phyloP scores from a whole-genome alignment of 2,888 invertebrate species.

The Macrosiphum euphorbiae region DNA sequence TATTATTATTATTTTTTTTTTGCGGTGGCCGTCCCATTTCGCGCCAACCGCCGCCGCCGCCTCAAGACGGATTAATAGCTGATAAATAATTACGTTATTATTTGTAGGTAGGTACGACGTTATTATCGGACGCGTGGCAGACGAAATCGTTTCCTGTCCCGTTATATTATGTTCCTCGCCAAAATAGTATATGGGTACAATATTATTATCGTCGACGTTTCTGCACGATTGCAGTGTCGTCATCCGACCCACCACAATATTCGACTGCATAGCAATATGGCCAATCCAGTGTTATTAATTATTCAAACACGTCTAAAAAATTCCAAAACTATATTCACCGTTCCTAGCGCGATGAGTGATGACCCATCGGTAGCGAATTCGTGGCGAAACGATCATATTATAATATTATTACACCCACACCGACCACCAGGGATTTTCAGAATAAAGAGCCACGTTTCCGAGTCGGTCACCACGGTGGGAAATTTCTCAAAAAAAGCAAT shows the following conservation, averaged over 20 bases:
- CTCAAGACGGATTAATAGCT: slow-evolving; percentile 8
- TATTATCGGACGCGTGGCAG: neutral
- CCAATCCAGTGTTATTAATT: neutral
- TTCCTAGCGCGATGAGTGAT: neutral
- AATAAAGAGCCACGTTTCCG: neutral
- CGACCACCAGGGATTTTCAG: neutral
- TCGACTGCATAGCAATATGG: neutral
- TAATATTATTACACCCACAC: too few relatives aligned
- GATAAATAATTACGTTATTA: slow-evolving; percentile 17
- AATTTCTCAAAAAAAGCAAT: neutral
- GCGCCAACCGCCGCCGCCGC: slow-evolving; percentile 9
- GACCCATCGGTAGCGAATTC: neutral
- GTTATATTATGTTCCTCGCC: neutral
- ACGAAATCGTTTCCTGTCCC: slow-evolving; percentile 9
- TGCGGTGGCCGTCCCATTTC: slow-evolving; percentile 50
- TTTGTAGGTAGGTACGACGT: neutral
- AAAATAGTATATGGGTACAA: neutral
- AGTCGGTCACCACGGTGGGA: neutral
- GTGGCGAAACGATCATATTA: neutral
- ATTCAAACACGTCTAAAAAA: neutral
- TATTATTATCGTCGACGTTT: neutral
- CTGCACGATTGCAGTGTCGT: neutral
- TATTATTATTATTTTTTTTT: slow-evolving; percentile 33
- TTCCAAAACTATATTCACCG: neutral
- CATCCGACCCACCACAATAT: neutral